phyloP scores from a whole-genome alignment of 2,797 vertebrate genomes.

The Karalla daura region DNA sequence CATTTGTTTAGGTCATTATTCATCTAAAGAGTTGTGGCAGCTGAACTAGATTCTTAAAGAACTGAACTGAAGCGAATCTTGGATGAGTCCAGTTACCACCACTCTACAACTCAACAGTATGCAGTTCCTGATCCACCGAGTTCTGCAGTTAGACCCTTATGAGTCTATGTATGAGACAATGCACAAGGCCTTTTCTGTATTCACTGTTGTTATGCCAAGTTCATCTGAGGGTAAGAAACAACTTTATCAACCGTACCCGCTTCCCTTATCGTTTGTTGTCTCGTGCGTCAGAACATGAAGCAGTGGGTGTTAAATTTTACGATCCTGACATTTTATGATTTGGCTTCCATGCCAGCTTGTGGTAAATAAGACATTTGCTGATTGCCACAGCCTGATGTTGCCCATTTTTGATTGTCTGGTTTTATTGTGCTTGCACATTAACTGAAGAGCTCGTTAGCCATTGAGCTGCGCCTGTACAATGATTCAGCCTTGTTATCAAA shows the following conservation, averaged over 20 bases:
- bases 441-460: neutral
- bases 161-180: no score
- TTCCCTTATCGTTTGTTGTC: neutral
- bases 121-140: no score
- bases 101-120: no score
- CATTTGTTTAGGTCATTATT: no score
- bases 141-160: no score
- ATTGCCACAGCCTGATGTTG: neutral
- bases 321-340: slow-evolving; percentile 1
- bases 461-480: neutral
- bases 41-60: no score
- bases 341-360: neutral
- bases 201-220: neutral
- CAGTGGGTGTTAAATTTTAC: neutral
- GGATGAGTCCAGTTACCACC: no score
- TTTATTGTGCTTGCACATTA: neutral
- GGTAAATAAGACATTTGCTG: neutral
- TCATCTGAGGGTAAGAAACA: neutral
- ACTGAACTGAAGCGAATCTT: no score
- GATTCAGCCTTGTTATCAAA: no score
- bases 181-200: neutral
- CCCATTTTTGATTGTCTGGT: neutral
- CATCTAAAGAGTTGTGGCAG: no score
- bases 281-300: neutral
- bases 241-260: neutral